A percentile compares a stretch with the other conserved stretches of the same genome.
Conservation (phyloP, 2,888 invertebrate genomes). For the Agrochola circellaris region DNA sequence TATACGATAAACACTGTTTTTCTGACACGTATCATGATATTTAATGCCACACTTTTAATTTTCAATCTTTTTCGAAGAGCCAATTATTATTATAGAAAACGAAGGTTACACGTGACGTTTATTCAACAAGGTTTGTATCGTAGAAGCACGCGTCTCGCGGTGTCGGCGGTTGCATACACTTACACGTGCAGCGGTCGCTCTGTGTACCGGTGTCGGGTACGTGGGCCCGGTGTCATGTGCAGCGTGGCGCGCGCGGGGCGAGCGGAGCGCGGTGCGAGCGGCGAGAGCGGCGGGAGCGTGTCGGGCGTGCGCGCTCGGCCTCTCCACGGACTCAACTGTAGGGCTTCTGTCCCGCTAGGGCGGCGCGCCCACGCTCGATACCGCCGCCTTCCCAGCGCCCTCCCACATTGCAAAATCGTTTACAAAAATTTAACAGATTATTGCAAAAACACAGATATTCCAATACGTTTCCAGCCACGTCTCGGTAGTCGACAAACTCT, state of each 20-base stretch:
- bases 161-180: slow-evolving; percentile 56
- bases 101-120: slow-evolving; percentile 64
- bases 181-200: slow-evolving; percentile 69
- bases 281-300: slow-evolving; percentile 64
- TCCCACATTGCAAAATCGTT: slow-evolving; percentile 88
- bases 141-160: slow-evolving; percentile 55
- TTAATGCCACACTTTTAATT: slow-evolving; percentile 80
- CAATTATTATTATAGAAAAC: slow-evolving; percentile 63
- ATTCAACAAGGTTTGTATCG: slow-evolving; percentile 47
- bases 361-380: slow-evolving; percentile 90
- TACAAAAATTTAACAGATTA: slow-evolving; percentile 81
- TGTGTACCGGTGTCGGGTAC: slow-evolving; percentile 59
- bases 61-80: slow-evolving; percentile 66
- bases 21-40: slow-evolving; percentile 84
- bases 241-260: slow-evolving; percentile 62
- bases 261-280: slow-evolving; percentile 68
- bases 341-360: slow-evolving; percentile 87
- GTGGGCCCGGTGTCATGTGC: slow-evolving; percentile 53
- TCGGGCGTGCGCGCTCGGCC: slow-evolving; percentile 80
- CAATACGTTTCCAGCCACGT: slow-evolving; percentile 49
- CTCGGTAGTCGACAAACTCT: slow-evolving; percentile 34
- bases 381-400: slow-evolving; percentile 87
- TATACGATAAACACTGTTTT: slow-evolving; percentile 84
- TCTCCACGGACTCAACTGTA: slow-evolving; percentile 84
- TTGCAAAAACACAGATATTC: slow-evolving; percentile 70